These are phyloP conservation scores for Stramonita haemastoma DNA, from an alignment of 2,888 invertebrate genomes.

Conservation along the genomic window DNA sequence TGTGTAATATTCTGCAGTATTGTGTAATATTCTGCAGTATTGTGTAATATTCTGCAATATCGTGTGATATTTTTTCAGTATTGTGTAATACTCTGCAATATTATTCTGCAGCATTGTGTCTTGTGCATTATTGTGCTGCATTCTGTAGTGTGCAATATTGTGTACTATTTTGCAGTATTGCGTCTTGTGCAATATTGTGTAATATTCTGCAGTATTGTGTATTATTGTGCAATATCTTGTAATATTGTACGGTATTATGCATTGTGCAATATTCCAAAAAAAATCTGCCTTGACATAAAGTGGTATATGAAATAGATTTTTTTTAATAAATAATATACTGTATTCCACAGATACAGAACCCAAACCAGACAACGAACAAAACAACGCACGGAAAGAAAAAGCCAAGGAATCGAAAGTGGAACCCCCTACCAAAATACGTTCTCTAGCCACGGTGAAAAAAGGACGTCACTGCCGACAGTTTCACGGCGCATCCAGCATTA, in stretches of 20 bases:
- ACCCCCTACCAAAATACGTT: constrained; percentile 1
- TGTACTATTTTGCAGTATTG: too few species aligned
- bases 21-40: neutral
- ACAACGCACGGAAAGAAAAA: neutral
- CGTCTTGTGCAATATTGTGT: too few species aligned
- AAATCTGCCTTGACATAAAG: too few species aligned
- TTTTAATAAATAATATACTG: too few species aligned
- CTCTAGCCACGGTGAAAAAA: constrained; percentile 37
- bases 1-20: neutral
- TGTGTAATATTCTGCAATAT: neutral
- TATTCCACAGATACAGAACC: neutral
- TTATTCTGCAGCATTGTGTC: too few species aligned
- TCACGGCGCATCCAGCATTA: constrained; percentile 46
- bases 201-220: too few species aligned
- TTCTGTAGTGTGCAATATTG: too few species aligned
- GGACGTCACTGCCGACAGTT: constrained; percentile 38
- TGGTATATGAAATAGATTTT: too few species aligned
- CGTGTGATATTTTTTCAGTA: neutral
- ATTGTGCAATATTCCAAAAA: too few species aligned
- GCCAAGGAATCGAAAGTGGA: constrained; percentile 19
- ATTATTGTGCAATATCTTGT: too few species aligned
- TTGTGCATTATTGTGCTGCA: too few species aligned
- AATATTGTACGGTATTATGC: too few species aligned
- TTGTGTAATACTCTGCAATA: neutral
- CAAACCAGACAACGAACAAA: neutral